These are phyloP conservation scores for Halictus rubicundus DNA, from an alignment of 1,140 invertebrate species.

Conservation along the genomic window DNA sequence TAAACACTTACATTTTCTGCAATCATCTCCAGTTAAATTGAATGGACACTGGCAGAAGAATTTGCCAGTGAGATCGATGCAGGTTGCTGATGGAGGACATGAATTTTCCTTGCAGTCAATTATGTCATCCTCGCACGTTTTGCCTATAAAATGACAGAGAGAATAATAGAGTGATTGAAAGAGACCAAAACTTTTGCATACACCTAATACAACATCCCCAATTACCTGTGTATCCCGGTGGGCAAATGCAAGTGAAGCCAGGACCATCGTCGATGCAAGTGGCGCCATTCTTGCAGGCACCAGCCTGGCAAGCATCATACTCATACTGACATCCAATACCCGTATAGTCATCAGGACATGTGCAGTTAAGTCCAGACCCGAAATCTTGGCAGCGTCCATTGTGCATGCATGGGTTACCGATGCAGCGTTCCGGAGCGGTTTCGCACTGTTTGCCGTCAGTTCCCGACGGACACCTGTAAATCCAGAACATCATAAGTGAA, in stretches of 20 bases:
- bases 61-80: slow-evolving; percentile 94
- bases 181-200: too few relatives aligned
- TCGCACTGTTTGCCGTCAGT: slow-evolving; percentile 97
- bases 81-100: slow-evolving; percentile 95
- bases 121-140: slow-evolving; percentile 96
- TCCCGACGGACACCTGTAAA: slow-evolving; percentile 91
- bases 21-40: slow-evolving; percentile 97
- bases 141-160: slow-evolving; percentile 79
- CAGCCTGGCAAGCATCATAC: slow-evolving; percentile 93
- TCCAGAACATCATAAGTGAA: not conserved
- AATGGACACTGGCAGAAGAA: slow-evolving; percentile 98
- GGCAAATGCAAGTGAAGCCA: slow-evolving; percentile 92
- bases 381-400: slow-evolving; percentile 96
- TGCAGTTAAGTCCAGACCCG: slow-evolving; percentile 96
- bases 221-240: slow-evolving; percentile 88
- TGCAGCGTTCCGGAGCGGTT: slow-evolving; percentile 96
- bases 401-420: slow-evolving; percentile 97
- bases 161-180: too few relatives aligned
- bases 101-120: slow-evolving; percentile 96
- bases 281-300: slow-evolving; percentile 95
- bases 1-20: slow-evolving; percentile 90
- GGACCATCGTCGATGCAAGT: slow-evolving; percentile 92
- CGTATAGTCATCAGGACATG: slow-evolving; percentile 91
- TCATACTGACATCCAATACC: slow-evolving; percentile 96
- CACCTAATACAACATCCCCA: not conserved